Percentiles rank a stretch among this genome's conserved stretches.
These are phyloP conservation scores for Oreochromis aureus DNA, from an alignment of 2,113 vertebrate species.

Conservation along the genomic window DNA sequence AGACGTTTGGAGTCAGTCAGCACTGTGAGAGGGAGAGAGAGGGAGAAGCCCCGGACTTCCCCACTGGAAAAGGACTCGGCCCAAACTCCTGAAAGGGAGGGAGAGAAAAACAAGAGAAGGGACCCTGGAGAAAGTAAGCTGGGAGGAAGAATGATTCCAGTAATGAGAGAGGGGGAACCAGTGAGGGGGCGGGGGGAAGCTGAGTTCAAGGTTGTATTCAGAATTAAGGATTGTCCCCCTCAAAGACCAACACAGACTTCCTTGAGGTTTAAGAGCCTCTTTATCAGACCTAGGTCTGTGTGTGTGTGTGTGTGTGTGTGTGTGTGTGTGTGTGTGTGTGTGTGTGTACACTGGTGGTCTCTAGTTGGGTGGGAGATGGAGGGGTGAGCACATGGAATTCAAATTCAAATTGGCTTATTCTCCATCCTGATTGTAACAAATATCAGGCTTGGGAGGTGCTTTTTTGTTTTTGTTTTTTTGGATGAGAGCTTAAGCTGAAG, in stretches of 20 bases:
- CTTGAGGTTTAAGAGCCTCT: slow-evolving; percentile 67
- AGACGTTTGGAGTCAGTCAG: slow-evolving; percentile 35
- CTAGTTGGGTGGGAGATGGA: slow-evolving; percentile 22
- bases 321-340: background rate
- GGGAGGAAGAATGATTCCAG: slow-evolving; percentile 34
- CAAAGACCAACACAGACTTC: slow-evolving; percentile 65
- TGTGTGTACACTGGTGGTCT: slow-evolving; percentile 53
- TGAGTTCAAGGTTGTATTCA: slow-evolving; percentile 69
- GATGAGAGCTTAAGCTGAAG: background rate
- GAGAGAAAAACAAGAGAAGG: slow-evolving; percentile 41
- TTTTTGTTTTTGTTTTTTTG: background rate
- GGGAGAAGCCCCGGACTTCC: slow-evolving; percentile 29
- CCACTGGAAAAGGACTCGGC: slow-evolving; percentile 28
- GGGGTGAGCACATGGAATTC: slow-evolving; percentile 57
- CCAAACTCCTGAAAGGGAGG: slow-evolving; percentile 38
- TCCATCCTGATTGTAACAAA: slow-evolving; percentile 6
- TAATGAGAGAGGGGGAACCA: slow-evolving; percentile 53
- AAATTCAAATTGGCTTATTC: slow-evolving; percentile 68
- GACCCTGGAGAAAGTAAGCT: slow-evolving; percentile 51
- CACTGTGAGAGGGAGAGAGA: background rate
- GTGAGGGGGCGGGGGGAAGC: background rate
- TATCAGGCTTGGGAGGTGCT: background rate
- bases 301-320: too few relatives aligned
- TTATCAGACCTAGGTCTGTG: slow-evolving; percentile 51
- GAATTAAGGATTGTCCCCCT: slow-evolving; percentile 47